phyloP scores from a whole-genome alignment of 2,888 invertebrate species.

The Himalopsyche anomala region DNA sequence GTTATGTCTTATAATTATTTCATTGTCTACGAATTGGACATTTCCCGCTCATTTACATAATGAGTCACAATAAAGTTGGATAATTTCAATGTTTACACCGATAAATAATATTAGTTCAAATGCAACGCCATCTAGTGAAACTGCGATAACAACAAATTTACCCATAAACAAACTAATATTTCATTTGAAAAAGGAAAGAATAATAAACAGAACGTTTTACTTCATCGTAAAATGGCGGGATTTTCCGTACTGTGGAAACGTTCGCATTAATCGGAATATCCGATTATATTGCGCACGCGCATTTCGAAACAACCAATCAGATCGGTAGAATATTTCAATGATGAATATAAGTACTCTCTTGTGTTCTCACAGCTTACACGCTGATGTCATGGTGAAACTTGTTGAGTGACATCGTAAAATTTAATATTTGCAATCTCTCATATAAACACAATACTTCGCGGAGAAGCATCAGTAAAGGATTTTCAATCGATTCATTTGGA shows the following conservation, averaged over 20 bases:
- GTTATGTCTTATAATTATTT: no score
- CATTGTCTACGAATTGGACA: no score
- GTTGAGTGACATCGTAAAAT: background rate
- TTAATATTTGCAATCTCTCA: background rate
- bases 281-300: constrained; percentile 10
- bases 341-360: background rate
- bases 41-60: no score
- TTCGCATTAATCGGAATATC: background rate
- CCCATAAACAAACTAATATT: no score
- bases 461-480: background rate
- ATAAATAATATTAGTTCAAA: no score
- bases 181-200: no score
- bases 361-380: background rate
- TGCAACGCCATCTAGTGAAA: no score
- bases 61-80: no score
- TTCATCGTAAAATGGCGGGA: background rate
- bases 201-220: background rate
- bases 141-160: no score
- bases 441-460: background rate
- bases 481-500: background rate
- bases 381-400: background rate
- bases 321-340: background rate
- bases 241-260: background rate
- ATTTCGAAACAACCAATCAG: constrained; percentile 14
- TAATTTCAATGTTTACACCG: no score